Percentiles rank a stretch among this genome's conserved stretches.
These are phyloP conservation scores for Luffia ferchaultella DNA, from an alignment of 2,888 invertebrate genomes.

Conservation along the genomic window DNA sequence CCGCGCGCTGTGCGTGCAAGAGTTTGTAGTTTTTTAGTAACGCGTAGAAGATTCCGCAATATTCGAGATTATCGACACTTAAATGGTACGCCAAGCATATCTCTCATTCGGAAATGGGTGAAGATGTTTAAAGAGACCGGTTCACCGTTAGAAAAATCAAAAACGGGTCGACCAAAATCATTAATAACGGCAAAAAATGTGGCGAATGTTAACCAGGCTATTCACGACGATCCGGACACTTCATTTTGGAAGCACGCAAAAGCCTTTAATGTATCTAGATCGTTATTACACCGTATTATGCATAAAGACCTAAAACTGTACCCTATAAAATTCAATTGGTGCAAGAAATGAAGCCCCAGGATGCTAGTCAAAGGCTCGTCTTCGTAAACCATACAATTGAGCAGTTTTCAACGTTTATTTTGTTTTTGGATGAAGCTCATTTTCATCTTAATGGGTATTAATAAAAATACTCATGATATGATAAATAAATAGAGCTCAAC, in stretches of 20 bases:
- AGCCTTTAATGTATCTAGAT: slow-evolving; percentile 11
- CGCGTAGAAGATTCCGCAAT: slow-evolving; percentile 14
- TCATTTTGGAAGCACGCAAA: slow-evolving; percentile 17
- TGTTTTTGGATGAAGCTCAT: too few relatives aligned
- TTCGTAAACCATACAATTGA: too few relatives aligned
- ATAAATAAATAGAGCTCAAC: too few relatives aligned
- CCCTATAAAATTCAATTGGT: slow-evolving; percentile 14
- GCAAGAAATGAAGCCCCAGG: too few relatives aligned
- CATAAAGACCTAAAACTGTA: slow-evolving; percentile 12
- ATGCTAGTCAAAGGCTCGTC: too few relatives aligned
- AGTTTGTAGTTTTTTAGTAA: slow-evolving; percentile 16
- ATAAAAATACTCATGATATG: too few relatives aligned
- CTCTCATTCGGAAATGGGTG: slow-evolving; percentile 11
- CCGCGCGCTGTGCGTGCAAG: slow-evolving; percentile 15
- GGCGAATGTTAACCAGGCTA: slow-evolving; percentile 7
- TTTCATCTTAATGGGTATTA: too few relatives aligned
- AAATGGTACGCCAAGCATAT: slow-evolving; percentile 10
- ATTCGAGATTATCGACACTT: slow-evolving; percentile 9
- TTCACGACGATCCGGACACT: slow-evolving; percentile 13
- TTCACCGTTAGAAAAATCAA: slow-evolving; percentile 14
- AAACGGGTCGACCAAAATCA: slow-evolving; percentile 13
- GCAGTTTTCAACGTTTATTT: too few relatives aligned
- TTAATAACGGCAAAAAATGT: slow-evolving; percentile 14
- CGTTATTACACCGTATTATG: slow-evolving; percentile 12
- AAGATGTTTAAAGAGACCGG: slow-evolving; percentile 12